phyloP scores from a whole-genome alignment of 2,113 vertebrate species.

The Mobula hypostoma region DNA sequence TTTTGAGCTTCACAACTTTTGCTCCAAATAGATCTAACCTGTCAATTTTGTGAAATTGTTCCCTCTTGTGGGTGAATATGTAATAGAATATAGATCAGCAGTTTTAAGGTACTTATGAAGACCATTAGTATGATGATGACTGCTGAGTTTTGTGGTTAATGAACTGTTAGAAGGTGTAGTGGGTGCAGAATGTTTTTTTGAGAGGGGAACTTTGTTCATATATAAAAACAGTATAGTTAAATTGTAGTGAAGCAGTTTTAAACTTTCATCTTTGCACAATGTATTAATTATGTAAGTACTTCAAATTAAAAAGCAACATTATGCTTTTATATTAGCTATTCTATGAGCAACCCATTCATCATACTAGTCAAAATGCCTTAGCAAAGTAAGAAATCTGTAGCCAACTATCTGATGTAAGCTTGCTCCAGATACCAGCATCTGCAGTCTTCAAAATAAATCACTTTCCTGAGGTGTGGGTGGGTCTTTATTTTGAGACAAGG shows the following conservation, averaged over 20 bases:
- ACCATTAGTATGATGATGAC: neutral
- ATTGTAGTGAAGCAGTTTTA: neutral
- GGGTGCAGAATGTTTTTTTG: neutral
- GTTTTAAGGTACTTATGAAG: neutral
- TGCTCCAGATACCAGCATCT: too few species aligned
- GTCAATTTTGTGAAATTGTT: conserved; percentile 28
- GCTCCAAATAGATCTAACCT: neutral
- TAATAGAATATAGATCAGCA: conserved; percentile 22
- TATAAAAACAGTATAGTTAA: neutral
- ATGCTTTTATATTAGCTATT: neutral
- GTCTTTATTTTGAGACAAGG: neutral
- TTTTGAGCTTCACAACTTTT: neutral
- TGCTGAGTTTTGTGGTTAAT: neutral
- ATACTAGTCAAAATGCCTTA: neutral
- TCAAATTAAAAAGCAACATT: neutral
- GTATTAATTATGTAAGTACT: neutral
- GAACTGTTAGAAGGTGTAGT: neutral
- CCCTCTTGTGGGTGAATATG: conserved; percentile 35
- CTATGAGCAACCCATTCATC: neutral
- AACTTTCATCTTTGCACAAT: neutral
- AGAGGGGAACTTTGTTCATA: neutral
- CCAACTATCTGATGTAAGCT: neutral
- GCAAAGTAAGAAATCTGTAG: neutral
- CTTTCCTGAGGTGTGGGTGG: neutral
- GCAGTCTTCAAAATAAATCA: neutral